Base-by-base conservation (phyloP, 2,797 vertebrate genomes). In the Cyclopterus lumpus region DNA sequence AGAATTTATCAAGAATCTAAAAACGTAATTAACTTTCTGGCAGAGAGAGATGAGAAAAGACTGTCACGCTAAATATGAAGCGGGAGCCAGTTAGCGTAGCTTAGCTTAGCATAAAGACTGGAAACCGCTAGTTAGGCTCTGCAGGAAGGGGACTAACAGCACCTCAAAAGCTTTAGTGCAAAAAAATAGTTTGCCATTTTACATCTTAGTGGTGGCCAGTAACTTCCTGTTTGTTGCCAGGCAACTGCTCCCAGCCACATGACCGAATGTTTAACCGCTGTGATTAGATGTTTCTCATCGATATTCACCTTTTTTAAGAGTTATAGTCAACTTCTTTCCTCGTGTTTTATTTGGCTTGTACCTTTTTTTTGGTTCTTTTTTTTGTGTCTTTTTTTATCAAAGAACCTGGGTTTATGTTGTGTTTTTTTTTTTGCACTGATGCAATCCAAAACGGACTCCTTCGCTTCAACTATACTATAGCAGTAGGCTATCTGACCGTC, bases 71-170 rank as follows among this genome's bases (percentile, higher is more conserved):
- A 12, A 49, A 71, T 59, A 24, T 61, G 1, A 67, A 58, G 36
- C n/a, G 22, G 3, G 4, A 48, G 24, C 20, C 24, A 71, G 22
- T 66, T 65, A 60, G 59, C 36, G 58, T 64, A 59, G 59, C 36
- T 58, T 64, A 59, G 53, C 7, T 65, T 26, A 44, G 57, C 30
- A 51, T 15, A 57, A 48, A 51, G 38, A 40, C 20, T 53, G 14
- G 15, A 53, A 10, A 54, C 26, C 42, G 22, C 16, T 18, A 1
- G 22, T 7, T 8, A 1, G 3, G n/a, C 20, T 65, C 59, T 20
- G 7, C 28, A 40, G 28, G 15, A 46, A 30, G 34, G 24, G 14
- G 28, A 64, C 10, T 28, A 18, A 22, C 48, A 8, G 2, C n/a
- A 6, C 3, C 11, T 2, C 22, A n/a, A 16, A 32, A 30, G 24